Conservation (phyloP, 2,113 vertebrate species). For the Callocephalon fimbriatum region DNA sequence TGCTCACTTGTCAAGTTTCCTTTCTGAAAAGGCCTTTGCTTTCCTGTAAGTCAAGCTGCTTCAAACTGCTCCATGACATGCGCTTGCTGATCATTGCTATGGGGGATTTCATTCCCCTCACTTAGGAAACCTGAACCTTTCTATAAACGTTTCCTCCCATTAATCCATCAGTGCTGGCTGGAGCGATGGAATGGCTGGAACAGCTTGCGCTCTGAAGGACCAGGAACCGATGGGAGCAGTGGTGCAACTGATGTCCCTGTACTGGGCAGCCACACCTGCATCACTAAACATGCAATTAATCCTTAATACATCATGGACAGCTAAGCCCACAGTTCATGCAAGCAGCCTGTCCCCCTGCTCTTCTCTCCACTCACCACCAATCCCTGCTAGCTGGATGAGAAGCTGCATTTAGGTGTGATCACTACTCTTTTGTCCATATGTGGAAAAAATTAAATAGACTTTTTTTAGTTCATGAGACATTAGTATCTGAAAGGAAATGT, state of each 20-base stretch:
- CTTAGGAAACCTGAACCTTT: constrained; percentile 45
- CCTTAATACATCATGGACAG: background rate
- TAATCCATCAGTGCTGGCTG: background rate
- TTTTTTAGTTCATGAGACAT: background rate
- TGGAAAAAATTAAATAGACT: background rate
- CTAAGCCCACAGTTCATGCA: background rate
- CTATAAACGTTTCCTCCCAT: constrained; percentile 34
- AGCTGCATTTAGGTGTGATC: background rate
- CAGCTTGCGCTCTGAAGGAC: background rate
- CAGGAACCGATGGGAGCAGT: accelerated
- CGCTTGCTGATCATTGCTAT: background rate
- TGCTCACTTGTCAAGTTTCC: background rate
- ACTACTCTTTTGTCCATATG: background rate
- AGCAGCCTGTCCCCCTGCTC: background rate
- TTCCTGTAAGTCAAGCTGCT: background rate
- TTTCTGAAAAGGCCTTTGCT: background rate
- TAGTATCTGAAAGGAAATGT: background rate
- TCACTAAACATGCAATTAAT: background rate
- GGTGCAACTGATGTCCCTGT: background rate
- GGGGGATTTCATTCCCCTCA: constrained; percentile 2
- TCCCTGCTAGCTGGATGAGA: background rate
- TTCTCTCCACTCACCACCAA: background rate
- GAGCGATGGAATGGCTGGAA: background rate
- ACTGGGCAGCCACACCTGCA: background rate
- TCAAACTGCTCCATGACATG: background rate